These are phyloP conservation scores for Biston betularia DNA, from an alignment of 2,888 invertebrate genomes.

Conservation along the genomic window DNA sequence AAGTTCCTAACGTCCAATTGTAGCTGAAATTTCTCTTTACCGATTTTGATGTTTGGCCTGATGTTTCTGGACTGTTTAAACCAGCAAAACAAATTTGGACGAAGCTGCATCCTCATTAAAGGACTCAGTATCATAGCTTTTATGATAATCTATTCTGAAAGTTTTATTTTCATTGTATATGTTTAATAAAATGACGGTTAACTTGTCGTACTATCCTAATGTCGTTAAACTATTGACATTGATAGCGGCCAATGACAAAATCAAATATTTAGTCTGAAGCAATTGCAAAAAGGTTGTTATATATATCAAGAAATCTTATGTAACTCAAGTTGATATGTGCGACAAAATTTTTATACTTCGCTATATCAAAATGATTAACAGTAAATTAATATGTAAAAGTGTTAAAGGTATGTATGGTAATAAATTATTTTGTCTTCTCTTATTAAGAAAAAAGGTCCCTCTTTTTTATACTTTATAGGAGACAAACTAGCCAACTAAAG, in stretches of 20 bases:
- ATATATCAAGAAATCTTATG: too few relatives aligned
- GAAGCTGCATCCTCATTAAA: constrained; percentile 11
- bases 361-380: too few relatives aligned
- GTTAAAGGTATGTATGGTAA: too few relatives aligned
- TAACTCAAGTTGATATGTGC: too few relatives aligned
- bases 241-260: background rate
- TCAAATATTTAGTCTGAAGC: background rate
- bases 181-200: background rate
- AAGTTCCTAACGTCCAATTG: constrained; percentile 67
- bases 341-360: too few relatives aligned
- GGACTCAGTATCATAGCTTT: constrained; percentile 9
- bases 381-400: too few relatives aligned
- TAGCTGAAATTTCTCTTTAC: constrained; percentile 66
- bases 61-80: constrained; percentile 56
- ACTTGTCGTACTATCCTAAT: too few relatives aligned
- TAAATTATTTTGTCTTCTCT: too few relatives aligned
- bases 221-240: too few relatives aligned
- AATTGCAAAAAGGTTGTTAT: background rate
- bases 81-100: constrained; percentile 46
- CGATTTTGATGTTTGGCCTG: constrained; percentile 49
- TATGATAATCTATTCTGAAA: background rate
- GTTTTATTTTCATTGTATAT: background rate
- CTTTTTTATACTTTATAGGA: too few relatives aligned
- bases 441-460: too few relatives aligned
- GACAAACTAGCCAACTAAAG: too few relatives aligned